Evolutionary conservation across 2,888 invertebrate genomes (phyloP), one percentile per base, ranked within the genome.

Genomic region (Drosophila multiciliata): DNA sequence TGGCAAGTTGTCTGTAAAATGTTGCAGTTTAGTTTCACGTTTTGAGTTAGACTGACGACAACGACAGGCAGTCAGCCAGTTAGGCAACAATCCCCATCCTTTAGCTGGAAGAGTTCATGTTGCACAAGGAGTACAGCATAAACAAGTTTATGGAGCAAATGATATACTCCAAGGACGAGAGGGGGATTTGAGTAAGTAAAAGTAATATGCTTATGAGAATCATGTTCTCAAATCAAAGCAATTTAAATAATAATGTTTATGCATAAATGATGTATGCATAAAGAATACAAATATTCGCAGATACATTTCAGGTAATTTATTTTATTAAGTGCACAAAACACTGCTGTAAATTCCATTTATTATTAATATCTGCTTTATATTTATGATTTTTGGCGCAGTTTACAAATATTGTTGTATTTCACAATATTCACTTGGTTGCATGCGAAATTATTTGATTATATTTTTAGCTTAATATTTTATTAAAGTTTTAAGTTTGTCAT

Each of bases 1-100:
- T 50, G 77, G 65, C 66, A 73, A 68, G 64, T 80, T 80, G 80
- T 42, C 68, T 76, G 54, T 66, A 55, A 72, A 84, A 78, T 75
- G 86, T 71, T 57, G 73, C 81, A 74, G 70, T 83, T 77, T 77
- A 74, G 76, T 65, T 68, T 83, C 82, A 86, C 79, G 87, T 88
- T 88, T 86, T 73, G 64, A 88, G 79, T 86, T 83, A 66, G 69
- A 77, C 50, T 65, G 61, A 49, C 63, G 73, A 57, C 42, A 57
- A 55, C 62, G 52, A 75, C 61, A 17, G 11, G 12, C 38, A 55
- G n/a, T n/a, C 66, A 38, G 42, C 23, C 36, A 54, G 35, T 54
- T 23, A 7, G 36, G 53, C 76, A 60, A 60, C 80, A 71, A 65
- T 66, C 62, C 55, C 50, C 50, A 45, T 7, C 20, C 15, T 23